These are phyloP conservation scores for Bombus waltoni DNA, from an alignment of 1,140 invertebrate genomes.

Conservation along the genomic window DNA sequence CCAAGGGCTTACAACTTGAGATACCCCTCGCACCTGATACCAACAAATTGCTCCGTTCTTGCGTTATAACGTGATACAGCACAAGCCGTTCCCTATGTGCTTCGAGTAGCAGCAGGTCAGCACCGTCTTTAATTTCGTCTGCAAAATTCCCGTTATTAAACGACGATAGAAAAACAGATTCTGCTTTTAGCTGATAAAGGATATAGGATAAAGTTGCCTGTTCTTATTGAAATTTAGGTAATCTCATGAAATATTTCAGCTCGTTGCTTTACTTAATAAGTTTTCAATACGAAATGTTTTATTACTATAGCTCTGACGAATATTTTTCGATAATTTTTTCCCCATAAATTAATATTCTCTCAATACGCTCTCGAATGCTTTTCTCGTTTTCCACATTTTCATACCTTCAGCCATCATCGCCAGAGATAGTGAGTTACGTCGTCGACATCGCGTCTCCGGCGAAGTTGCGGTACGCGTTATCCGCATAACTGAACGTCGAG, in stretches of 20 bases:
- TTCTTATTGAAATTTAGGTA: background rate
- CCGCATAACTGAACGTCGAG: slow-evolving; percentile 68
- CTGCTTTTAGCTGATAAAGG: background rate
- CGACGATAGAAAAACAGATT: background rate
- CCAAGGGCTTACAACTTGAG: slow-evolving; percentile 80
- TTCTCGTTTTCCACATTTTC: too few species aligned
- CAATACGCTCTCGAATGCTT: too few species aligned
- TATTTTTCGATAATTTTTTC: too few species aligned
- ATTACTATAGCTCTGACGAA: too few species aligned
- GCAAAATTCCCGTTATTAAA: slow-evolving; percentile 6
- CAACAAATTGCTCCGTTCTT: slow-evolving; percentile 80
- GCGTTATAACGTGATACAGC: slow-evolving; percentile 73
- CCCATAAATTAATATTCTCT: too few species aligned
- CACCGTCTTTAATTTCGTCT: slow-evolving; percentile 49
- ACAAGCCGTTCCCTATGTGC: slow-evolving; percentile 23
- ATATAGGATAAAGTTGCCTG: background rate
- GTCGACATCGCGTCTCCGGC: slow-evolving; percentile 2
- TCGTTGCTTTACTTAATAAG: too few species aligned
- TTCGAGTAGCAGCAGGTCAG: slow-evolving; percentile 50
- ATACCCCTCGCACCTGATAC: slow-evolving; percentile 80
- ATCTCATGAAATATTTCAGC: background rate
- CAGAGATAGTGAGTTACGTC: background rate
- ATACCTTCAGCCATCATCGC: background rate
- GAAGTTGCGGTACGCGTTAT: slow-evolving; percentile 56
- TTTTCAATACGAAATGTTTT: too few species aligned